phyloP scores from a whole-genome alignment of 2,888 invertebrate species.

The Troilus luridus region DNA sequence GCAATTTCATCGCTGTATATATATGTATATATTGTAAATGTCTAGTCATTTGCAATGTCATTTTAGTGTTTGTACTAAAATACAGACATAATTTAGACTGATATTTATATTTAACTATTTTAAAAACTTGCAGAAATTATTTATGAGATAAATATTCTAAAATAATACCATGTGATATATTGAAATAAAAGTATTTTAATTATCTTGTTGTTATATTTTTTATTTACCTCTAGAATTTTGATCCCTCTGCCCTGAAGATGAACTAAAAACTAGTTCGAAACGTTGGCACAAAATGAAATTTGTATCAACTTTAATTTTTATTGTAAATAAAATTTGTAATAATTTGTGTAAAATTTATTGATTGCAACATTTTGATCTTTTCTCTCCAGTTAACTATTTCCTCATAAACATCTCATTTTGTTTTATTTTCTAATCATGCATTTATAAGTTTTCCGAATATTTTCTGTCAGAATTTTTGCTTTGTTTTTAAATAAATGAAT shows the following conservation, averaged over 20 bases:
- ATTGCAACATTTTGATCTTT: too few relatives aligned
- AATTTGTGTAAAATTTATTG: too few relatives aligned
- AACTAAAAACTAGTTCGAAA: too few relatives aligned
- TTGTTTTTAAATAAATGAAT: background rate
- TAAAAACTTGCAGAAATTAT: background rate
- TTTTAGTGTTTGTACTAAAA: background rate
- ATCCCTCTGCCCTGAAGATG: too few relatives aligned
- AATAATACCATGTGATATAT: background rate
- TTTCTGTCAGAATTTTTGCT: background rate
- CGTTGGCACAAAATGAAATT: too few relatives aligned
- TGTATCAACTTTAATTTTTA: too few relatives aligned
- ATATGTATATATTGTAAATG: background rate
- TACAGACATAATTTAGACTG: background rate
- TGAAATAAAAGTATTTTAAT: background rate
- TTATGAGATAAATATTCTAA: background rate
- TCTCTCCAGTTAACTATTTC: too few relatives aligned
- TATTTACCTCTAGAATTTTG: too few relatives aligned
- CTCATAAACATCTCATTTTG: too few relatives aligned
- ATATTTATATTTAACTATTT: background rate
- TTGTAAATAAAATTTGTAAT: too few relatives aligned
- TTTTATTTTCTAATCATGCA: background rate
- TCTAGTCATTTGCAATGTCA: background rate
- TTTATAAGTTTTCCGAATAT: background rate
- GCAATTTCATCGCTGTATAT: background rate
- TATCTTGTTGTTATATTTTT: background rate